Evolutionary conservation across 2,888 invertebrate species (phyloP).

Genomic region (Drosophila mercatorum): DNA sequence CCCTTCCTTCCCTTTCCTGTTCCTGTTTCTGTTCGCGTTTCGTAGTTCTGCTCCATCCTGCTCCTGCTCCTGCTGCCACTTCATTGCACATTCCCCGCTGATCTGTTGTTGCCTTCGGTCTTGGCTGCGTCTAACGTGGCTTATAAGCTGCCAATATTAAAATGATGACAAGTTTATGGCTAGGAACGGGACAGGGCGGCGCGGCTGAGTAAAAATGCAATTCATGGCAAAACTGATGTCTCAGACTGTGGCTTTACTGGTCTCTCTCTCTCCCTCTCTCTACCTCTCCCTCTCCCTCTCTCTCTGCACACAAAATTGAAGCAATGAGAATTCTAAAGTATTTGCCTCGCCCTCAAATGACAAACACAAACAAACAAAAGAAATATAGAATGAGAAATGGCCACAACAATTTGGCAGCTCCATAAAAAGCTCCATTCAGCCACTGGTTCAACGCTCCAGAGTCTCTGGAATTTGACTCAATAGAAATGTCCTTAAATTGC

Average conservation of each 20-base stretch:
- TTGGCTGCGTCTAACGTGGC: constrained; percentile 68
- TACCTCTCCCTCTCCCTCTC: no score
- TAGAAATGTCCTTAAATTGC: constrained; percentile 1
- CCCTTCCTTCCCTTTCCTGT: neutral
- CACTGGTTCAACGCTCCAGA: constrained; percentile 4
- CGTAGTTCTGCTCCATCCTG: neutral
- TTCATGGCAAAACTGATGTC: constrained; percentile 73
- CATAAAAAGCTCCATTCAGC: constrained; percentile 3
- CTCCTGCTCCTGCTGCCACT: constrained; percentile 5
- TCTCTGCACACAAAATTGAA: constrained; percentile 27
- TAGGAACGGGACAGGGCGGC: constrained; percentile 4
- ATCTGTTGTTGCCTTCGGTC: constrained; percentile 26
- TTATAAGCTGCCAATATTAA: constrained; percentile 81
- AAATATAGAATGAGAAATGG: constrained; percentile 10
- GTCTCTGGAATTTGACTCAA: constrained; percentile 4
- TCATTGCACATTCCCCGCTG: constrained; percentile 18
- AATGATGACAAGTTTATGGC: constrained; percentile 78
- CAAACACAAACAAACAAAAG: constrained; percentile 6
- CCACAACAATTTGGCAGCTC: constrained; percentile 20
- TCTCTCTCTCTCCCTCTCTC: neutral
- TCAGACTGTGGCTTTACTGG: constrained; percentile 57
- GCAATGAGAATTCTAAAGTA: constrained; percentile 58
- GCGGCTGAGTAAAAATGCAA: constrained; percentile 64
- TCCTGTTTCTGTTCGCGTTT: constrained; percentile 4
- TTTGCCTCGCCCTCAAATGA: constrained; percentile 22